phyloP scores from a whole-genome alignment of 2,888 invertebrate species.

The Polydrusus pterygomalis region DNA sequence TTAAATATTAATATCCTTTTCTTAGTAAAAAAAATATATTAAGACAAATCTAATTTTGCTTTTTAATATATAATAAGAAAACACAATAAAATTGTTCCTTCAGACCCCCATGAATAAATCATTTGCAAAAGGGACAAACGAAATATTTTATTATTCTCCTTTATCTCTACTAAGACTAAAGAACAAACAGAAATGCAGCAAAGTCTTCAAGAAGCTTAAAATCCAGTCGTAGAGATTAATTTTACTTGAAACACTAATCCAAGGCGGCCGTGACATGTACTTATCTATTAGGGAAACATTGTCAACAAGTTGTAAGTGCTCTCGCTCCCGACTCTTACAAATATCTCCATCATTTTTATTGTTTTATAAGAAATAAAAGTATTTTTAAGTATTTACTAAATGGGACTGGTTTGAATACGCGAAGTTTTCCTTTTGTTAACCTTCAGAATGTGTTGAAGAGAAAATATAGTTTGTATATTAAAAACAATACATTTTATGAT shows the following conservation, averaged over 20 bases:
- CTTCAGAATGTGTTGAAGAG: too few species aligned
- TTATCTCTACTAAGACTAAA: slow-evolving; percentile 8
- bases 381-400: neutral
- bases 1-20: too few species aligned
- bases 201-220: slow-evolving; percentile 19
- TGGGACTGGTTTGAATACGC: too few species aligned
- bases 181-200: slow-evolving; percentile 26
- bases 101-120: too few species aligned
- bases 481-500: too few species aligned
- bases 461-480: too few species aligned
- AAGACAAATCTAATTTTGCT: too few species aligned
- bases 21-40: too few species aligned
- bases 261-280: slow-evolving; percentile 15
- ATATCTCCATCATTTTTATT: neutral
- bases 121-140: too few species aligned
- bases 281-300: slow-evolving; percentile 16
- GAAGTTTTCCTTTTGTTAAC: too few species aligned
- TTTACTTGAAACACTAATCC: slow-evolving; percentile 21
- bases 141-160: neutral
- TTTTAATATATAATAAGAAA: too few species aligned
- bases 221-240: slow-evolving; percentile 22
- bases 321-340: neutral
- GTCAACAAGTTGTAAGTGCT: slow-evolving; percentile 24
- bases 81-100: too few species aligned
- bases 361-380: neutral